Percentiles rank a stretch among this genome's conserved stretches.
Evolutionary conservation across 2,797 vertebrate species (phyloP).

Genomic region (Gouania willdenowi): DNA sequence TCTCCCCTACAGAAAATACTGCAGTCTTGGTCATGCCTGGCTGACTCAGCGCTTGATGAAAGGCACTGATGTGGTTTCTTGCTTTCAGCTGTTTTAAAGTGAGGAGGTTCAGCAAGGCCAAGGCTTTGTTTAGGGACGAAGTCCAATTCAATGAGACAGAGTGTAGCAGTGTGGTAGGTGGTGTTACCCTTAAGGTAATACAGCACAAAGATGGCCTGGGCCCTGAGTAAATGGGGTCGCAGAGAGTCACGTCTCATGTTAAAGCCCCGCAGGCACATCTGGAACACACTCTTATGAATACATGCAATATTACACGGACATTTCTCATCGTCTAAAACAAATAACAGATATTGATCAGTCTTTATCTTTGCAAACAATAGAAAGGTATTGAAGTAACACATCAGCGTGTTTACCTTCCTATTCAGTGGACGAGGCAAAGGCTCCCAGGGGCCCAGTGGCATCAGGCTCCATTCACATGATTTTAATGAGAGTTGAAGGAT

Average conservation of each 20-base stretch:
- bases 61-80: constrained; percentile 21
- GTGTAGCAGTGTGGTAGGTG: neutral
- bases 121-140: constrained; percentile 20
- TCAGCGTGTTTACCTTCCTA: neutral
- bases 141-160: constrained; percentile 8
- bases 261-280: neutral
- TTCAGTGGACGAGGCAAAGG: constrained; percentile 1
- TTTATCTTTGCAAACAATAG: too few species aligned
- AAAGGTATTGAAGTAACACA: too few species aligned
- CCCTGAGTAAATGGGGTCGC: constrained; percentile 28
- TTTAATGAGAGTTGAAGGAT: constrained; percentile 24
- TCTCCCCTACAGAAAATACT: constrained; percentile 41
- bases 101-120: constrained; percentile 16
- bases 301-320: neutral
- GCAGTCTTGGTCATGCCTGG: constrained; percentile 56
- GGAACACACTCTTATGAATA: neutral
- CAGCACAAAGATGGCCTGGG: constrained; percentile 14
- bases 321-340: neutral
- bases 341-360: neutral
- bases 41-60: constrained; percentile 50
- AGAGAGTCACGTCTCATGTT: constrained; percentile 3
- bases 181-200: constrained; percentile 1
- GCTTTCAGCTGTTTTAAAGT: constrained; percentile 31
- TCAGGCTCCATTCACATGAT: constrained; percentile 5
- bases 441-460: constrained; percentile 5